Conservation (phyloP, 2,888 invertebrate species). For the Dromius quadrimaculatus region DNA sequence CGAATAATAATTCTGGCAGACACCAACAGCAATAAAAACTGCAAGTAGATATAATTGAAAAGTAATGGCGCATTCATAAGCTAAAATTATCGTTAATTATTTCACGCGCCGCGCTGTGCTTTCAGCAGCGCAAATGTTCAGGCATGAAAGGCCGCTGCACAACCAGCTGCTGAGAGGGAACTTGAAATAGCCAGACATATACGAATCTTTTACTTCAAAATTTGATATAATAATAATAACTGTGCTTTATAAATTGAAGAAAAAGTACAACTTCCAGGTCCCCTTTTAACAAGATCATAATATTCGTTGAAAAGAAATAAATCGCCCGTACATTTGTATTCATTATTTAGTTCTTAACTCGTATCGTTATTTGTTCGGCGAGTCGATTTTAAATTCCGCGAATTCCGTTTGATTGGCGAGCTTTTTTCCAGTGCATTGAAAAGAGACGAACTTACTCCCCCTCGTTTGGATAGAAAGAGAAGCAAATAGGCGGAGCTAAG, state of each 20-base stretch:
- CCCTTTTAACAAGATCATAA: conserved; percentile 48
- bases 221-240: no score
- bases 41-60: conserved; percentile 36
- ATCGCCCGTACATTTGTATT: conserved; percentile 53
- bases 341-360: conserved; percentile 55
- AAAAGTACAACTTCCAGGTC: no score
- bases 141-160: neutral
- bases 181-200: no score
- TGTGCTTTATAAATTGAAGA: no score
- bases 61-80: conserved; percentile 34
- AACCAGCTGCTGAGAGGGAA: no score
- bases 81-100: conserved; percentile 37
- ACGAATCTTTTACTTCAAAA: no score
- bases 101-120: conserved; percentile 8
- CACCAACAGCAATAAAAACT: conserved; percentile 15
- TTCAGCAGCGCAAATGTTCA: conserved; percentile 8
- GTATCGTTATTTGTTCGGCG: conserved; percentile 63
- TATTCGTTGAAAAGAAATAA: conserved; percentile 42
- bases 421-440: conserved; percentile 54
- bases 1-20: conserved; percentile 30
- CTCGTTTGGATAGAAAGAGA: conserved; percentile 9
- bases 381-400: conserved; percentile 62
- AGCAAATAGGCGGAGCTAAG: conserved; percentile 49
- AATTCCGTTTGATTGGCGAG: conserved; percentile 61
- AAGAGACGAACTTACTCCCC: neutral